Conservation (phyloP, 1,140 invertebrate genomes). For the Anastrepha obliqua region DNA sequence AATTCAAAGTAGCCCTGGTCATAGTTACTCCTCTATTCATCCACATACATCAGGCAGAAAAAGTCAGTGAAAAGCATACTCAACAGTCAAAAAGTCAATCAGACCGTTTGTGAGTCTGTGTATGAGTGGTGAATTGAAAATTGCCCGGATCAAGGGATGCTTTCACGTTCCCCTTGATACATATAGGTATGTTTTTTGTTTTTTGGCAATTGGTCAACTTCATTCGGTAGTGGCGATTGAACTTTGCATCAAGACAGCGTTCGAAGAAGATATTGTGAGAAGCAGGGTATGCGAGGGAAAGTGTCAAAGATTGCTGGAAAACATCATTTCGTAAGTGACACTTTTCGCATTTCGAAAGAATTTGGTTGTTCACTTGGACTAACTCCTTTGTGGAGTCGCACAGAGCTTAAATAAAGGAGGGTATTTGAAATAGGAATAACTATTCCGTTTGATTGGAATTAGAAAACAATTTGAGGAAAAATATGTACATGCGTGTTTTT, state of each 20-base stretch:
- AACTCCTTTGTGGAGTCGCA: neutral
- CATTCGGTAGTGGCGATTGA: slow-evolving; percentile 13
- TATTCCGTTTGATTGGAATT: no score
- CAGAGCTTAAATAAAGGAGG: no score
- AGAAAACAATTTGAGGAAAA: no score
- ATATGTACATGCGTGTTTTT: no score
- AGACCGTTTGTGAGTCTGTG: neutral
- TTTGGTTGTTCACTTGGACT: neutral
- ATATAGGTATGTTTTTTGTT: neutral
- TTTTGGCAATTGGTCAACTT: slow-evolving; percentile 35
- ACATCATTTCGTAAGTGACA: no score
- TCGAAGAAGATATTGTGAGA: neutral
- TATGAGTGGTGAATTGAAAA: slow-evolving; percentile 18
- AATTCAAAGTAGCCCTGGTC: neutral
- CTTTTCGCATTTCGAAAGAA: neutral
- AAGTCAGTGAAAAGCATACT: neutral
- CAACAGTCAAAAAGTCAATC: slow-evolving; percentile 35
- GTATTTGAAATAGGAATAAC: no score
- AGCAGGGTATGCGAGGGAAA: neutral
- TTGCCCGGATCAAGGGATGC: slow-evolving; percentile 4
- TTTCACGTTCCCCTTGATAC: neutral
- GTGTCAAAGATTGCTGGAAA: neutral
- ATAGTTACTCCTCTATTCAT: neutral
- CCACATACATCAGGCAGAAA: neutral
- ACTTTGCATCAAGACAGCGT: neutral